Percentiles rank a stretch among this genome's conserved stretches.
Conservation (phyloP, 2,113 vertebrate genomes). For the Brachirus orientalis region DNA sequence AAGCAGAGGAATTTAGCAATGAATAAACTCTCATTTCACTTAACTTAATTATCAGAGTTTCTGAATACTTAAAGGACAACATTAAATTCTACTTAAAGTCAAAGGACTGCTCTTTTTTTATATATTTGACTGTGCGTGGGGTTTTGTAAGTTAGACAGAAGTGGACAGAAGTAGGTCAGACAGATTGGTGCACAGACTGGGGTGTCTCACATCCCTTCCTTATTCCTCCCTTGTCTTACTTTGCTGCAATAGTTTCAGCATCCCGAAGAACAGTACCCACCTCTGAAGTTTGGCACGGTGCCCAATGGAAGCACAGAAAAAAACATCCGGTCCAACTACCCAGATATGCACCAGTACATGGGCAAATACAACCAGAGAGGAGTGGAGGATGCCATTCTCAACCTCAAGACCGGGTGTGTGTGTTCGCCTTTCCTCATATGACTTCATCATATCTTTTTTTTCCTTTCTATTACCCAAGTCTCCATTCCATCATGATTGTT, state of each 20-base stretch:
- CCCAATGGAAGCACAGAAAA: constrained; percentile 95
- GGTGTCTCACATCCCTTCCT: constrained; percentile 66
- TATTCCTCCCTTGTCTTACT: constrained; percentile 48
- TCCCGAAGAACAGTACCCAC: constrained; percentile 92
- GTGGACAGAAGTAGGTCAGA: constrained; percentile 77
- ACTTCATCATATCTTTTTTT: not conserved
- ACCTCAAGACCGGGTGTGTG: constrained; percentile 91
- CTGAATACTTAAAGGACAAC: constrained; percentile 39
- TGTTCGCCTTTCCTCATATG: not conserved
- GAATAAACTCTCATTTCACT: constrained; percentile 62
- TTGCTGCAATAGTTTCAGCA: constrained; percentile 87
- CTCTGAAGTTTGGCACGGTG: constrained; percentile 93
- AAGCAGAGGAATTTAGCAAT: constrained; percentile 59
- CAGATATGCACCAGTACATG: constrained; percentile 95
- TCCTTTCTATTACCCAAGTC: not conserved
- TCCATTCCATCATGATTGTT: constrained; percentile 6
- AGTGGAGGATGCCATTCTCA: constrained; percentile 91
- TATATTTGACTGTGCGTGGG: constrained; percentile 52
- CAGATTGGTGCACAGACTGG: constrained; percentile 74
- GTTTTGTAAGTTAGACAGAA: constrained; percentile 60
- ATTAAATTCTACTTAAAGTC: constrained; percentile 53
- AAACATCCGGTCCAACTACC: constrained; percentile 95
- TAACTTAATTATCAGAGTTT: constrained; percentile 59
- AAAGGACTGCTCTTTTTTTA: constrained; percentile 34
- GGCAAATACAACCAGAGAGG: constrained; percentile 93